phyloP scores from a whole-genome alignment of 2,888 invertebrate species.

The Craniophora ligustri region DNA sequence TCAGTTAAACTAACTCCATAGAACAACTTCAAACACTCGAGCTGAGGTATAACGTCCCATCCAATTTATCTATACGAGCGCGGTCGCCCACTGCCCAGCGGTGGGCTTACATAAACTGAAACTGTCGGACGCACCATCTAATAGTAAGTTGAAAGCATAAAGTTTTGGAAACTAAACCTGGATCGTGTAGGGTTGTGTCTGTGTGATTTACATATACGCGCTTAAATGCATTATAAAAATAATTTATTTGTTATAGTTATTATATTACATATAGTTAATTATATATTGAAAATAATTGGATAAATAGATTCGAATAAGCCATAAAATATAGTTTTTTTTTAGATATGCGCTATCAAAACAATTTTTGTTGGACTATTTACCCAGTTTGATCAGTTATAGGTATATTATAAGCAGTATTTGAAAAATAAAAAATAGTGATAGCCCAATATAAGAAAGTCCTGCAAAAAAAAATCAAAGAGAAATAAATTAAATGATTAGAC shows the following conservation, averaged over 20 bases:
- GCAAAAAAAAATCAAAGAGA: not conserved
- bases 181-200: constrained; percentile 14
- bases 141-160: constrained; percentile 35
- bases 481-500: not conserved
- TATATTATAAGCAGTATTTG: too few species aligned
- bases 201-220: not conserved
- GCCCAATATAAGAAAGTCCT: not conserved
- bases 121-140: constrained; percentile 16
- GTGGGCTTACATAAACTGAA: constrained; percentile 26
- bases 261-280: too few species aligned
- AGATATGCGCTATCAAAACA: too few species aligned
- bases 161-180: constrained; percentile 35
- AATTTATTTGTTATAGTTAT: too few species aligned
- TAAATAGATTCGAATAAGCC: too few species aligned
- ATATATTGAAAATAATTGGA: too few species aligned
- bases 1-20: constrained; percentile 33
- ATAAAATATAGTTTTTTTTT: too few species aligned
- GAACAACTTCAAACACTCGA: constrained; percentile 34
- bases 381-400: too few species aligned
- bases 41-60: constrained; percentile 26
- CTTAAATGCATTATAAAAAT: too few species aligned
- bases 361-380: too few species aligned
- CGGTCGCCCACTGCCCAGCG: constrained; percentile 41
- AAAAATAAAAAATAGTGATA: too few species aligned
- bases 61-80: constrained; percentile 37